Percentiles rank a stretch among this genome's conserved stretches.
Evolutionary conservation across 1,140 invertebrate species (phyloP).

Genomic region (Uloborus diversus): DNA sequence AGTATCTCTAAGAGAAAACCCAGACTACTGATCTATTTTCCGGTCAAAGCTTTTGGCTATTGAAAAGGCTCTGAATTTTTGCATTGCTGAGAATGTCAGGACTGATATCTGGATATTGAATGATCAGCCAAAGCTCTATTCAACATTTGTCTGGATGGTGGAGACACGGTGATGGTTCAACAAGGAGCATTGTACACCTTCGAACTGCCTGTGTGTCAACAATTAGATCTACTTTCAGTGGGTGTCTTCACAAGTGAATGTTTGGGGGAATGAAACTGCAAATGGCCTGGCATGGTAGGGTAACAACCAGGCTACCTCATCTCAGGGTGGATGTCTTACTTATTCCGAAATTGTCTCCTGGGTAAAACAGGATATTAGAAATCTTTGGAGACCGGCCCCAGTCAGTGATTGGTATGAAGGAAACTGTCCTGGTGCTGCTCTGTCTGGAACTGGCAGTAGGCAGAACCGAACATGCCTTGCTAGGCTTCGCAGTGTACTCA

Average conservation of each 20-base stretch:
- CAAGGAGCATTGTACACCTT: not conserved
- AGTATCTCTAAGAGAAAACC: not conserved
- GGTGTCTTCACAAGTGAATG: not conserved
- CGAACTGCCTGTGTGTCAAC: not conserved
- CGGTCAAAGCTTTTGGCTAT: not conserved
- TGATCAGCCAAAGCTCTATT: not conserved
- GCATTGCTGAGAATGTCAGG: not conserved
- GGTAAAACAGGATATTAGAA: not conserved
- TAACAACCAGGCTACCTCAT: not conserved
- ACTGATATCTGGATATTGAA: not conserved
- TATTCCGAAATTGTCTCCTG: not conserved
- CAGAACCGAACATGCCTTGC: not conserved
- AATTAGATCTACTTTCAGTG: not conserved
- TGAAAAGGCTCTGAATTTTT: not conserved
- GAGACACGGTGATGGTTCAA: no score
- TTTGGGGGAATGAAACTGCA: not conserved
- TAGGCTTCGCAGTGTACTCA: not conserved
- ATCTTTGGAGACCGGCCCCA: not conserved
- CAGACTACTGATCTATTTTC: not conserved
- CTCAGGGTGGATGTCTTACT: not conserved
- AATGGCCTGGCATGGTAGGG: not conserved
- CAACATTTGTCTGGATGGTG: not conserved
- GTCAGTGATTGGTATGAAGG: not conserved
- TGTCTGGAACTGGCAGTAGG: not conserved
- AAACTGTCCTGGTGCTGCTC: not conserved